phyloP scores from a whole-genome alignment of 2,888 invertebrate species.

The Anthrax anthrax region DNA sequence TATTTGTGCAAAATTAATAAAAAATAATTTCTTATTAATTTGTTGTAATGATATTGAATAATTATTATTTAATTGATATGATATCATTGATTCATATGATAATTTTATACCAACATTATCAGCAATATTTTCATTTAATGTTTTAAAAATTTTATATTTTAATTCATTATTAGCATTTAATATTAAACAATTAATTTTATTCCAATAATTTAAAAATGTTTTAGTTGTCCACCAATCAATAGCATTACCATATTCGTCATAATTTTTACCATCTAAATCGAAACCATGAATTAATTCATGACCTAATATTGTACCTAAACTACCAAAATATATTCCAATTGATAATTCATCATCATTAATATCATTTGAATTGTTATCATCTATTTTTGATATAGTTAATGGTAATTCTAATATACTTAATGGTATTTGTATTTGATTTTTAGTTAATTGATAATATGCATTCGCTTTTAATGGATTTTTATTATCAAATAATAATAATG shows the following conservation, averaged over 20 bases:
- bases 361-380: too few relatives aligned
- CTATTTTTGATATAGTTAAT: slow-evolving; percentile 19
- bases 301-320: slow-evolving; percentile 71
- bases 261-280: slow-evolving; percentile 66
- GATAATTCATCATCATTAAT: too few relatives aligned
- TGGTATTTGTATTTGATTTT: background rate
- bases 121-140: slow-evolving; percentile 11
- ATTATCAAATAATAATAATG: background rate
- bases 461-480: background rate
- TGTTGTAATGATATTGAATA: background rate
- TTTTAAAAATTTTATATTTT: slow-evolving; percentile 2
- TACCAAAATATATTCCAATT: slow-evolving; percentile 75
- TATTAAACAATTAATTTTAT: slow-evolving; percentile 2
- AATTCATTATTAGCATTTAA: background rate
- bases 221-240: background rate
- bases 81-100: slow-evolving; percentile 7
- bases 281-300: slow-evolving; percentile 80
- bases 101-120: slow-evolving; percentile 10
- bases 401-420: background rate
- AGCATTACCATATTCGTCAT: slow-evolving; percentile 47
- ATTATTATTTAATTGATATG: too few relatives aligned
- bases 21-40: slow-evolving; percentile 5
- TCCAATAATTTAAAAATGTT: background rate
- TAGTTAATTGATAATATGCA: background rate
- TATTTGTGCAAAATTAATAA: slow-evolving; percentile 6